phyloP scores from a whole-genome alignment of 1,140 invertebrate genomes.

The Parapsyche elsis region DNA sequence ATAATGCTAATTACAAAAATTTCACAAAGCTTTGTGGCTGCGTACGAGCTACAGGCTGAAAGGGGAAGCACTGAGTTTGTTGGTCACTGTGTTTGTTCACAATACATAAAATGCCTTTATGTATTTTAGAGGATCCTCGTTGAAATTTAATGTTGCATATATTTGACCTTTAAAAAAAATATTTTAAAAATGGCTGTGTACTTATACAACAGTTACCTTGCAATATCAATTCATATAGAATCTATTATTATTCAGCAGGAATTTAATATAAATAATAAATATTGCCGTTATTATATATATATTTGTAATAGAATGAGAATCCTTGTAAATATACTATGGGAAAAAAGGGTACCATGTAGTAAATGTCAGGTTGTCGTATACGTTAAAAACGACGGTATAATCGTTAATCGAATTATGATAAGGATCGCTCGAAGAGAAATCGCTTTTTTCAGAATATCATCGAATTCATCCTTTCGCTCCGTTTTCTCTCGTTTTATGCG shows the following conservation, averaged over 20 bases:
- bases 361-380: background rate
- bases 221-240: too few species aligned
- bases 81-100: slow-evolving; percentile 14
- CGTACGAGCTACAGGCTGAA: slow-evolving; percentile 28
- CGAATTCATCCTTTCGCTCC: slow-evolving; percentile 14
- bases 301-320: too few species aligned
- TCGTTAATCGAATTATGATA: slow-evolving; percentile 37
- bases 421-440: slow-evolving; percentile 18
- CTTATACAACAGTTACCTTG: too few species aligned
- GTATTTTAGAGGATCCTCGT: background rate
- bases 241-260: too few species aligned
- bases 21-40: slow-evolving; percentile 52
- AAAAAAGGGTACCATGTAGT: background rate
- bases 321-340: background rate
- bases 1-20: slow-evolving; percentile 57
- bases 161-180: background rate
- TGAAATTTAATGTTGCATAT: background rate
- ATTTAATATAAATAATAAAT: too few species aligned
- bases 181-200: too few species aligned
- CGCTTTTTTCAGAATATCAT: slow-evolving; percentile 14
- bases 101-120: slow-evolving; percentile 29
- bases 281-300: too few species aligned
- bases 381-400: slow-evolving; percentile 1
- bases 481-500: slow-evolving; percentile 13
- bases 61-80: slow-evolving; percentile 25